Evolutionary conservation across 2,888 invertebrate species (phyloP).

Genomic region (Cryptophagus acutangulus): DNA sequence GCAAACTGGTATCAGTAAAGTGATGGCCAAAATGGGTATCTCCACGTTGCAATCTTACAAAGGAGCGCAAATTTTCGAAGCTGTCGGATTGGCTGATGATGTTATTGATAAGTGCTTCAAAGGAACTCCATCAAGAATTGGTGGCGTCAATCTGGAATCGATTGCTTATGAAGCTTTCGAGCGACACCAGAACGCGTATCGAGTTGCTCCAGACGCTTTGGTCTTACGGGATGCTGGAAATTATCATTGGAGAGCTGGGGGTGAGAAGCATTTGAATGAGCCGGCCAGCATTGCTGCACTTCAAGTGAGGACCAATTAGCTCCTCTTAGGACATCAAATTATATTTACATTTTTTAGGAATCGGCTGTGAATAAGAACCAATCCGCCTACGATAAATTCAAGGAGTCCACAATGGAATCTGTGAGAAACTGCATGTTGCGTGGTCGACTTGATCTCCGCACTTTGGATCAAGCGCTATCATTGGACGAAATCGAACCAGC

Average conservation of each 20-base stretch:
- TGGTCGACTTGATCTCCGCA: slow-evolving; percentile 86
- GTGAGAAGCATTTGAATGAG: slow-evolving; percentile 97
- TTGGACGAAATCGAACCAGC: slow-evolving; percentile 90
- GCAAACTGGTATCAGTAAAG: slow-evolving; percentile 58
- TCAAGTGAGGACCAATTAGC: no score
- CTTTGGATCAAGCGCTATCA: slow-evolving; percentile 71
- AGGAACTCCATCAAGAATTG: slow-evolving; percentile 62
- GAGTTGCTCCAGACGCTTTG: slow-evolving; percentile 62
- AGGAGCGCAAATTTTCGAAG: slow-evolving; percentile 98
- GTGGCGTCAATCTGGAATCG: slow-evolving; percentile 88
- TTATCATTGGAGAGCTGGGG: slow-evolving; percentile 95
- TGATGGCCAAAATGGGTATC: slow-evolving; percentile 99
- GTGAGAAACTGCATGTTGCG: slow-evolving; percentile 82
- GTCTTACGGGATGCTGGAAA: slow-evolving; percentile 78
- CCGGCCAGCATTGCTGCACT: slow-evolving; percentile 72
- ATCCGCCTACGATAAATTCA: slow-evolving; percentile 78
- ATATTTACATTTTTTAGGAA: slow-evolving; percentile 68
- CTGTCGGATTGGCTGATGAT: slow-evolving; percentile 89
- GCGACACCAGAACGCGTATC: slow-evolving; percentile 73
- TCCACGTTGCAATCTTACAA: slow-evolving; percentile 98
- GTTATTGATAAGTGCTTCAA: slow-evolving; percentile 93
- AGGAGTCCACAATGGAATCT: slow-evolving; percentile 82
- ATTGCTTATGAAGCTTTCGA: slow-evolving; percentile 81
- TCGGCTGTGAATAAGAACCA: slow-evolving; percentile 77
- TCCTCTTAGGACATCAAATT: not conserved